Evolutionary conservation across 2,797 vertebrate species (phyloP).

Genomic region (Falco columbarius): DNA sequence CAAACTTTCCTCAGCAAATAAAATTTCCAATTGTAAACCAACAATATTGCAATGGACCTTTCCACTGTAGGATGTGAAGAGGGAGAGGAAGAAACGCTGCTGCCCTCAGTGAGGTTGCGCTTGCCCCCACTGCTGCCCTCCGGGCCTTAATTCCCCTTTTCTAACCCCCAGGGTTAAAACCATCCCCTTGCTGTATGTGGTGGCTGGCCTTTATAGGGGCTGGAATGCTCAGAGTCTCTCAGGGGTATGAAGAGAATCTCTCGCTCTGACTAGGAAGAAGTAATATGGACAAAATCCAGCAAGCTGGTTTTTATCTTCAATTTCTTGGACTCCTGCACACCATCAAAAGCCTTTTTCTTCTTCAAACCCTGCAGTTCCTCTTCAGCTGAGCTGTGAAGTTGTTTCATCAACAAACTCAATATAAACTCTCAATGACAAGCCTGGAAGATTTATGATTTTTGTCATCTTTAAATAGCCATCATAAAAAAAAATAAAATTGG

Average conservation of each 20-base stretch:
- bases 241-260: background rate
- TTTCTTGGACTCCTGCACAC: slow-evolving; percentile 62
- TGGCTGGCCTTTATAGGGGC: background rate
- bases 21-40: slow-evolving; percentile 9
- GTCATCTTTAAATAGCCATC: slow-evolving; percentile 52
- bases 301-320: slow-evolving; percentile 25
- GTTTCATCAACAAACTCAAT: slow-evolving; percentile 57
- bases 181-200: background rate
- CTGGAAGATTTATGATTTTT: slow-evolving; percentile 56
- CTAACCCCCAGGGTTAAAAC: background rate
- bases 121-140: rapidly evolving
- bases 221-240: background rate
- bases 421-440: slow-evolving; percentile 44
- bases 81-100: background rate
- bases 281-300: slow-evolving; percentile 20
- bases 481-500: slow-evolving; percentile 6
- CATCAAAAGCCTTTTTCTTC: slow-evolving; percentile 51
- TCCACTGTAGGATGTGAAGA: background rate
- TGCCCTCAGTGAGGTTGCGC: background rate
- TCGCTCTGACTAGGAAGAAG: background rate
- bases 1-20: slow-evolving; percentile 40
- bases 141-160: background rate
- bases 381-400: slow-evolving; percentile 51
- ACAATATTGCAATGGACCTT: slow-evolving; percentile 31
- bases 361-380: slow-evolving; percentile 36